A percentile compares a stretch with the other conserved stretches of the same genome.
These are phyloP conservation scores for Dolichallabes microphthalmus DNA, from an alignment of 2,113 vertebrate species.

Conservation along the genomic window DNA sequence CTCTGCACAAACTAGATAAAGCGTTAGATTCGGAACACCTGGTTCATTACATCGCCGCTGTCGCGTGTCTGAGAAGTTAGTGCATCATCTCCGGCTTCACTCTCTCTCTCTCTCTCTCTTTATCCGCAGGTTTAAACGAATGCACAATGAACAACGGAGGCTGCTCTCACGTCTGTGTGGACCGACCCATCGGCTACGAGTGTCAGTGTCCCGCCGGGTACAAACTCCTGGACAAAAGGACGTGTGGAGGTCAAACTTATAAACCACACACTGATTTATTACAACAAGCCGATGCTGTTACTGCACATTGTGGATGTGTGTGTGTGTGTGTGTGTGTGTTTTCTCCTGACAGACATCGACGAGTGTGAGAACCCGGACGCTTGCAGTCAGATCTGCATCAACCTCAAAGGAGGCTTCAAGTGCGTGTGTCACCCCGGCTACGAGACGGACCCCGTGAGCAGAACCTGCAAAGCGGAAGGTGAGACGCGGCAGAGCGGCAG, in stretches of 20 bases:
- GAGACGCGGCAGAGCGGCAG: neutral
- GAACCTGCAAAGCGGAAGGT: conserved; percentile 84
- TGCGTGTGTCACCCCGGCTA: conserved; percentile 85
- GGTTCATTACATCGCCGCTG: neutral
- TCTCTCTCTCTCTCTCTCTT: neutral
- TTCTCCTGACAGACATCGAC: conserved; percentile 79
- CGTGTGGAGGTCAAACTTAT: conserved; percentile 86
- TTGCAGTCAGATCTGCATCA: conserved; percentile 89
- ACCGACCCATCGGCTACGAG: conserved; percentile 89
- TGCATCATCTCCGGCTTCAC: neutral
- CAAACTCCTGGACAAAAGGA: conserved; percentile 93
- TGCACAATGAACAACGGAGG: conserved; percentile 92
- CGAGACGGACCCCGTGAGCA: conserved; percentile 82
- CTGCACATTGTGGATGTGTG: no score
- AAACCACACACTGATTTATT: neutral
- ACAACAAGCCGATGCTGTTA: no score
- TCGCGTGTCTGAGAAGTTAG: no score
- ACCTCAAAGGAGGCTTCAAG: conserved; percentile 87
- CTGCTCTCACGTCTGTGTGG: conserved; percentile 93
- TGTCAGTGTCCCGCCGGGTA: conserved; percentile 91
- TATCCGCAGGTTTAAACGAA: conserved; percentile 70
- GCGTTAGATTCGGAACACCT: no score
- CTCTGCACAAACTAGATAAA: neutral
- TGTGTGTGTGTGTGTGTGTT: neutral
- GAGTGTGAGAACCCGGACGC: conserved; percentile 85